phyloP scores from a whole-genome alignment of 2,113 vertebrate species.

The Silurus asotus region DNA sequence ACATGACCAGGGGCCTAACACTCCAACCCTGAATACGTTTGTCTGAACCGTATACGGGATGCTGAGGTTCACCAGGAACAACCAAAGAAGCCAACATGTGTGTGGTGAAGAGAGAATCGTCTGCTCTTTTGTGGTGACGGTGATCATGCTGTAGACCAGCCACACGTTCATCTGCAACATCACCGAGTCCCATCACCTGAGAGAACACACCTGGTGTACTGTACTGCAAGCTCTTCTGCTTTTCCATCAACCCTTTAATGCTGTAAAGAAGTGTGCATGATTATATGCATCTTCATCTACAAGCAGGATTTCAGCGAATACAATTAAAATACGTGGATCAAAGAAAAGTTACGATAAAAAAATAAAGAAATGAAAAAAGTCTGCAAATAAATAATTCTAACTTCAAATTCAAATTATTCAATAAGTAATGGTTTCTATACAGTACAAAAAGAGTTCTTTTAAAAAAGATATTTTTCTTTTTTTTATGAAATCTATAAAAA shows the following conservation, averaged over 20 bases:
- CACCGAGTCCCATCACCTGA: conserved; percentile 27
- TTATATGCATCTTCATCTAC: not conserved
- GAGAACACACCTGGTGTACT: not conserved
- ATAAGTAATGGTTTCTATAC: not conserved
- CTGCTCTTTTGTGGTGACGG: not conserved
- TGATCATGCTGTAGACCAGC: conserved; percentile 27
- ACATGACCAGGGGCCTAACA: conserved; percentile 75
- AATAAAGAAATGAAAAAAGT: not conserved
- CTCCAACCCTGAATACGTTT: conserved; percentile 68
- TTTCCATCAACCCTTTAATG: not conserved
- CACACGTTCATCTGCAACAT: conserved; percentile 14
- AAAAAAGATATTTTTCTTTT: not conserved
- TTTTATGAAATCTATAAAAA: not conserved
- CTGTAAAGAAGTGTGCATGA: conserved; percentile 9
- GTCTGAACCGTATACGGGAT: conserved; percentile 39
- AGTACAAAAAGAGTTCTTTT: not conserved
- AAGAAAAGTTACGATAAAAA: not conserved
- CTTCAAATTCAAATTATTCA: not conserved
- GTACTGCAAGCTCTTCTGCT: not conserved
- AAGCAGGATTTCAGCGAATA: not conserved
- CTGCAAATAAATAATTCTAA: not conserved
- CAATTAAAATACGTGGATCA: conserved; percentile 8
- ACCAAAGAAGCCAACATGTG: conserved; percentile 40
- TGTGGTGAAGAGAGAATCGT: not conserved
- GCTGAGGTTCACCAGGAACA: conserved; percentile 55